A percentile compares a stretch with the other conserved stretches of the same genome.
These are phyloP conservation scores for Botrylloides violaceus DNA, from an alignment of 23 tunicate genomes.

Conservation along the genomic window DNA sequence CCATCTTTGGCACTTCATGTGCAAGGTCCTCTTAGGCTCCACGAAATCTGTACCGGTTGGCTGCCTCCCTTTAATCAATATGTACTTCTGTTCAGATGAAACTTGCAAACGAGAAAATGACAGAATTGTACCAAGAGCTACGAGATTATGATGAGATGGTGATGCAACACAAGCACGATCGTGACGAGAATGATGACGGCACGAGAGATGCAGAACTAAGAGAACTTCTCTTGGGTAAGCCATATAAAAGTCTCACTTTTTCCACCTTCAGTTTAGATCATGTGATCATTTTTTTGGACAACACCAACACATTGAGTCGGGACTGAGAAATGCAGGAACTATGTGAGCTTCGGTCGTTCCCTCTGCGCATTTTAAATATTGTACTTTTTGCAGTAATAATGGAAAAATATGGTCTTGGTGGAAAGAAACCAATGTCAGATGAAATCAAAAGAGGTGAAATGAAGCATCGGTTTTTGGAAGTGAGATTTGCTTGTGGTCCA, in stretches of 20 bases:
- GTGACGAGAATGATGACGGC: constrained; percentile 36
- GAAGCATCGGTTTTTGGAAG: neutral
- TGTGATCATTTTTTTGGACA: too few species aligned
- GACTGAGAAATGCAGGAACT: too few species aligned
- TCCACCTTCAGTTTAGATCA: too few species aligned
- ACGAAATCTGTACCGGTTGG: too few species aligned
- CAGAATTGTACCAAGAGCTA: constrained; percentile 51
- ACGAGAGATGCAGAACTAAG: constrained; percentile 17
- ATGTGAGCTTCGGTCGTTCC: neutral
- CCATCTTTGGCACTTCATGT: too few species aligned
- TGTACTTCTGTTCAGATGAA: constrained; percentile 18
- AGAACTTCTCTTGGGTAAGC: constrained; percentile 29
- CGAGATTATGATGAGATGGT: constrained; percentile 32
- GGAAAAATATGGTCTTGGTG: constrained; percentile 52
- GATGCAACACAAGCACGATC: constrained; percentile 39
- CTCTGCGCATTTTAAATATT: neutral
- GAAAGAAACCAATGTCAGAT: neutral
- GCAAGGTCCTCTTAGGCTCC: too few species aligned
- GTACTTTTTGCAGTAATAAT: constrained; percentile 29
- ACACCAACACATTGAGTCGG: too few species aligned
- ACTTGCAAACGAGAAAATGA: constrained; percentile 32
- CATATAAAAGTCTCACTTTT: neutral
- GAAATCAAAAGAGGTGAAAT: neutral
- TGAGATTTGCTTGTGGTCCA: neutral
- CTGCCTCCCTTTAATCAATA: too few species aligned